phyloP scores from a whole-genome alignment of 2,113 vertebrate genomes.

The Setophaga kirtlandii region DNA sequence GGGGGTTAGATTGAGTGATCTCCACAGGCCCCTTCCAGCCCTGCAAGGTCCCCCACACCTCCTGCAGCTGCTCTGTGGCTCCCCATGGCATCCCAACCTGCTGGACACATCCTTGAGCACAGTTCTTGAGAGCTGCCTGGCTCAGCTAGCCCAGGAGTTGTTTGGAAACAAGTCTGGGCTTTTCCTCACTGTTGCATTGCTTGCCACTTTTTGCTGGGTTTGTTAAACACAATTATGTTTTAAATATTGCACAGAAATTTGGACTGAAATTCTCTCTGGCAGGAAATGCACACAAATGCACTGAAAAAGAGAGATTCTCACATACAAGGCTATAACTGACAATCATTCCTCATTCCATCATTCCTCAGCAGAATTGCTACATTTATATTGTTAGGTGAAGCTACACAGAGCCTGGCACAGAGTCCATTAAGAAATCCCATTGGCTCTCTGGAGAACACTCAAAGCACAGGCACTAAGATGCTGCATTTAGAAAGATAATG shows the following conservation, averaged over 20 bases:
- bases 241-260: background rate
- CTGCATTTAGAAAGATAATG: slow-evolving; percentile 39
- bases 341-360: background rate
- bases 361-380: background rate
- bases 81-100: background rate
- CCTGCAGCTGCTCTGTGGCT: accelerated
- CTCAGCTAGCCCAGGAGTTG: background rate
- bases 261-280: background rate
- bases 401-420: background rate
- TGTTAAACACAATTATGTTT: background rate
- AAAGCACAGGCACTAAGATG: slow-evolving; percentile 14
- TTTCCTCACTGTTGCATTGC: background rate
- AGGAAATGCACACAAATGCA: background rate
- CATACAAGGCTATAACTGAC: background rate
- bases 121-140: background rate
- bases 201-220: background rate
- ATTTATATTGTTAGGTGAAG: background rate
- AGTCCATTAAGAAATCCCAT: slow-evolving; percentile 16
- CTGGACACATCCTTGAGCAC: accelerated
- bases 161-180: background rate
- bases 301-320: background rate
- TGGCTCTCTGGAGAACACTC: slow-evolving; percentile 35
- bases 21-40: background rate
- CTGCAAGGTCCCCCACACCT: background rate
- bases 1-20: no score